Evolutionary conservation across 2,113 vertebrate species (phyloP).

Genomic region (Tichodroma muraria): DNA sequence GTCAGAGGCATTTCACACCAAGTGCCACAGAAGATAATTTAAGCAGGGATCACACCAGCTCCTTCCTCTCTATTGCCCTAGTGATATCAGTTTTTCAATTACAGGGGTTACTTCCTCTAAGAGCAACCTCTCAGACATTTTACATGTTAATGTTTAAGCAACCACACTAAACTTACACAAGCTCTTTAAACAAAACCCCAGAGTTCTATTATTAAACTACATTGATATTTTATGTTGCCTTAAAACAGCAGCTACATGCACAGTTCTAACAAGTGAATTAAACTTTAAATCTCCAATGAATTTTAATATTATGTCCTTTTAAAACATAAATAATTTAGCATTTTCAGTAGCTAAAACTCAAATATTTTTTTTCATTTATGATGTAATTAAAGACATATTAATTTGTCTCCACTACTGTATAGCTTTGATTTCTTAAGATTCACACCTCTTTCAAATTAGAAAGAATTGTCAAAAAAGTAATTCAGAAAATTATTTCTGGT

Average conservation of each 20-base stretch:
- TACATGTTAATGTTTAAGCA: background rate
- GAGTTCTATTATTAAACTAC: background rate
- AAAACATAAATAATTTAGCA: background rate
- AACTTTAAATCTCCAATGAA: constrained; percentile 29
- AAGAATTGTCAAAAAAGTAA: background rate
- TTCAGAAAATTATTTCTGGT: background rate
- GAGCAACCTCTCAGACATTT: background rate
- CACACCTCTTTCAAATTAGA: background rate
- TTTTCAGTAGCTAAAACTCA: background rate
- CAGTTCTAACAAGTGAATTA: background rate
- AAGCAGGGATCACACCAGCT: background rate
- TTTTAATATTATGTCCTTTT: constrained; percentile 3
- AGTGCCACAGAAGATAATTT: background rate
- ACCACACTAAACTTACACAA: background rate
- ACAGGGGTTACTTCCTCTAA: background rate
- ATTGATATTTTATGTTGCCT: background rate
- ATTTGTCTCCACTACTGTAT: background rate
- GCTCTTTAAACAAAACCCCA: background rate
- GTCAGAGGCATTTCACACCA: background rate
- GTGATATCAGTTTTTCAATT: background rate
- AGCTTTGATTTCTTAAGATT: background rate
- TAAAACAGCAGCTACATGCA: background rate
- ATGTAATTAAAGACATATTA: background rate
- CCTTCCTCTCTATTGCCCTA: background rate
- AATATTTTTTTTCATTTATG: background rate